Evolutionary conservation across 1,140 invertebrate genomes (phyloP), one percentile per base, ranked within the genome.

Genomic region (Magallana ariakensis): DNA sequence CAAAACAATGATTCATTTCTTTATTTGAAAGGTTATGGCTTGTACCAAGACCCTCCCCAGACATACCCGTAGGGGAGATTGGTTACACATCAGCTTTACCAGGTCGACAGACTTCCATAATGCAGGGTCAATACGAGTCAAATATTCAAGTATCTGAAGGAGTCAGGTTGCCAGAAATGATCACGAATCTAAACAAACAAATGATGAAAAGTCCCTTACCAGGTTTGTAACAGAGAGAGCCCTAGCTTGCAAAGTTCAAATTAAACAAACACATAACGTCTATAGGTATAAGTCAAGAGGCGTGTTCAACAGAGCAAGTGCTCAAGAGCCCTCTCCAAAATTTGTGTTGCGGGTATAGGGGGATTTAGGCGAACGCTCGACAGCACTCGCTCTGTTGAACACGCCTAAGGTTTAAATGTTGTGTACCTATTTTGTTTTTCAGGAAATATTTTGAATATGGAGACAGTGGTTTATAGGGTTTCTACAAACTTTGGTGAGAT

Each of bases 41-140:
- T 58, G 85, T 88, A 15, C 90, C 90, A 54, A 87, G 88, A 26
- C 56, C 62, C 11, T 86, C 87, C 22, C 33, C 87, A 8, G 33
- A 57, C 10, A 66, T 86, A 53, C 89, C 90, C 0, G 85, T 88
- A n/a, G 86, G 87, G 80, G 84, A 91, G 87, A 84, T 91, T 26
- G 86, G 87, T 15, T 91, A 90, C 85, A 89, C 90, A 33, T 89
- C 90, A 19, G 90, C 87, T 22, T 84, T 91, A 86, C 91, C 91
- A 13, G 90, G 90, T 5, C 85, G 87, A 56, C 26, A 56, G 16
- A 75, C 66, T 2, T 19, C 66, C 3, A 75, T 75, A 33, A 75
- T 75, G 66, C 66, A 75, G 22, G 66, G 66, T 26, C 66, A 75
- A 13, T 75, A 75, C 15, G 66, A 75, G 33, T 75, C 66, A 11